These are phyloP conservation scores for Apodemus sylvaticus DNA, from an alignment of 2,113 vertebrate genomes.

Conservation along the genomic window DNA sequence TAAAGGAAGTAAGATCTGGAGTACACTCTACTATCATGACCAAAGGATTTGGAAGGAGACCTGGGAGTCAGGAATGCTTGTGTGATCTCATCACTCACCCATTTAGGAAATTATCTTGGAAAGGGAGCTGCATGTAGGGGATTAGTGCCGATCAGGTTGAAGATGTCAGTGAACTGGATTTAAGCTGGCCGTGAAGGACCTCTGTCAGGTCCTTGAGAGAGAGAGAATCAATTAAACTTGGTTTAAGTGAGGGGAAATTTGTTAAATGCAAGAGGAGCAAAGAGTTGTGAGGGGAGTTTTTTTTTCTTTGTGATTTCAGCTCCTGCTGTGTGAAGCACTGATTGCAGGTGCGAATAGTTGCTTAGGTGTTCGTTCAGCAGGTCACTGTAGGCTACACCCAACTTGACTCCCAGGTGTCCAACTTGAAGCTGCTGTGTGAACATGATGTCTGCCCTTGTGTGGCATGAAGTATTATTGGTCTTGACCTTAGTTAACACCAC, in stretches of 20 bases:
- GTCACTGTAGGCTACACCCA: background rate
- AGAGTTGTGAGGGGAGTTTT: background rate
- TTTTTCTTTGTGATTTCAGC: background rate
- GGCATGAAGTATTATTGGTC: background rate
- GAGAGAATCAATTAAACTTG: background rate
- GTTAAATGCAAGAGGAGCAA: background rate
- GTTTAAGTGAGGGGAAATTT: background rate
- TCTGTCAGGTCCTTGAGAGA: background rate
- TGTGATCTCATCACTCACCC: background rate
- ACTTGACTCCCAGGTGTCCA: background rate
- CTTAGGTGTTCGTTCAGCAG: background rate
- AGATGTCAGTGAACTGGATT: background rate
- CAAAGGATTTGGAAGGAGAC: background rate
- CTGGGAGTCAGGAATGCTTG: accelerated
- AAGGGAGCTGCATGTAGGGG: background rate
- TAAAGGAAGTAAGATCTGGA: too few relatives aligned
- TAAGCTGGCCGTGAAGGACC: background rate
- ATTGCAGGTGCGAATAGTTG: slow-evolving; percentile 33
- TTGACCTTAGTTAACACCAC: slow-evolving; percentile 25
- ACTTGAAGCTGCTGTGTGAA: background rate
- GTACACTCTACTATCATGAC: background rate
- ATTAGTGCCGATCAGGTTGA: background rate
- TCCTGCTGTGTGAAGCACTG: background rate
- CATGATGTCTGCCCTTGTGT: slow-evolving; percentile 10
- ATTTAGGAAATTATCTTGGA: background rate